Percentiles rank a stretch among this genome's conserved stretches.
Conservation (phyloP, 2,888 invertebrate species). For the Hypercompe scribonia region DNA sequence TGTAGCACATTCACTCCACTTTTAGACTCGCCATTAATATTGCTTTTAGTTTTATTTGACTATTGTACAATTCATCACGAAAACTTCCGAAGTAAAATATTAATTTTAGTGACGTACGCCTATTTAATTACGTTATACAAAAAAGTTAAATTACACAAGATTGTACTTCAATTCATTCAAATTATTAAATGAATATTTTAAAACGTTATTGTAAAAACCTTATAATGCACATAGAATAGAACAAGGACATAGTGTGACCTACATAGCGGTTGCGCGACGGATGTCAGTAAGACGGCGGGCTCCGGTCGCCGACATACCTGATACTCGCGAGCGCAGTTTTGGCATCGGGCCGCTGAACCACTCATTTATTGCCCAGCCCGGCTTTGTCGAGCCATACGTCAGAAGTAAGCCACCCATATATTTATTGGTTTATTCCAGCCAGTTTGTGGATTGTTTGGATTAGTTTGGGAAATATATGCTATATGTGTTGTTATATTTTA, state of each 20-base stretch:
- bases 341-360: conserved; percentile 30
- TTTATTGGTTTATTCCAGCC: conserved; percentile 39
- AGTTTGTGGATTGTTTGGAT: conserved; percentile 28
- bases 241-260: conserved; percentile 44
- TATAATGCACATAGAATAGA: conserved; percentile 34
- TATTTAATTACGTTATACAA: too few relatives aligned
- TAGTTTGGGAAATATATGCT: conserved; percentile 22
- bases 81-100: too few relatives aligned
- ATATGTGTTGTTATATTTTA: neutral
- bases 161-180: neutral
- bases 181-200: neutral
- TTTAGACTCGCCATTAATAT: too few relatives aligned
- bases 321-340: conserved; percentile 43
- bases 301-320: conserved; percentile 36
- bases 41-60: too few relatives aligned
- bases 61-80: too few relatives aligned
- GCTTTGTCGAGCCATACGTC: conserved; percentile 32
- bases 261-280: conserved; percentile 31
- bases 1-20: too few relatives aligned
- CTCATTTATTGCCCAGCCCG: conserved; percentile 41
- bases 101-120: too few relatives aligned
- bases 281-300: conserved; percentile 31
- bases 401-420: conserved; percentile 41
- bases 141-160: too few relatives aligned
- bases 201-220: conserved; percentile 12